phyloP scores from a whole-genome alignment of 2,797 vertebrate genomes.

The Okamejei kenojei region DNA sequence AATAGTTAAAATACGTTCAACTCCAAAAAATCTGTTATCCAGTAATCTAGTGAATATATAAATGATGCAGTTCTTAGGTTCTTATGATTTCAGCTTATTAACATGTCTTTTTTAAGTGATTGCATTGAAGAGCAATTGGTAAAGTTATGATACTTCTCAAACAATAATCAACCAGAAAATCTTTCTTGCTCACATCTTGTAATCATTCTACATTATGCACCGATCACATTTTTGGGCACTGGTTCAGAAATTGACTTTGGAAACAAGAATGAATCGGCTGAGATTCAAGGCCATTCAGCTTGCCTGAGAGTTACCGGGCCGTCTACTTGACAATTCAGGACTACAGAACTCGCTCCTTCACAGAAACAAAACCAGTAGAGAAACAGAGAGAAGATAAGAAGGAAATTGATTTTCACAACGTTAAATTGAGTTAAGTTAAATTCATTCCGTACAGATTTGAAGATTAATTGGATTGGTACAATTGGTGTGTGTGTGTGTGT shows the following conservation, averaged over 20 bases:
- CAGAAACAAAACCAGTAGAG: not conserved
- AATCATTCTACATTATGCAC: not conserved
- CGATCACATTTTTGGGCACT: not conserved
- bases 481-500: no score
- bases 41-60: not conserved
- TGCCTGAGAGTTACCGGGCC: not conserved
- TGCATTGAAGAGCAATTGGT: not conserved
- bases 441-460: no score
- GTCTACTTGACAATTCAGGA: not conserved
- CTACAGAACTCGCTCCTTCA: not conserved
- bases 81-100: not conserved
- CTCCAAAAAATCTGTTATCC: not conserved
- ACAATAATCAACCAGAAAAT: not conserved
- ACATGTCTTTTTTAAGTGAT: not conserved
- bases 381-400: not conserved
- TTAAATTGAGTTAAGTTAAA: no score
- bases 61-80: not conserved
- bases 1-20: not conserved
- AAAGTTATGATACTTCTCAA: not conserved
- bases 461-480: no score
- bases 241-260: not conserved
- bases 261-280: not conserved
- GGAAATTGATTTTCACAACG: not conserved
- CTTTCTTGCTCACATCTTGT: not conserved
- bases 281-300: not conserved